Evolutionary conservation across 2,797 vertebrate genomes (phyloP).

Genomic region (Miichthys miiuy): DNA sequence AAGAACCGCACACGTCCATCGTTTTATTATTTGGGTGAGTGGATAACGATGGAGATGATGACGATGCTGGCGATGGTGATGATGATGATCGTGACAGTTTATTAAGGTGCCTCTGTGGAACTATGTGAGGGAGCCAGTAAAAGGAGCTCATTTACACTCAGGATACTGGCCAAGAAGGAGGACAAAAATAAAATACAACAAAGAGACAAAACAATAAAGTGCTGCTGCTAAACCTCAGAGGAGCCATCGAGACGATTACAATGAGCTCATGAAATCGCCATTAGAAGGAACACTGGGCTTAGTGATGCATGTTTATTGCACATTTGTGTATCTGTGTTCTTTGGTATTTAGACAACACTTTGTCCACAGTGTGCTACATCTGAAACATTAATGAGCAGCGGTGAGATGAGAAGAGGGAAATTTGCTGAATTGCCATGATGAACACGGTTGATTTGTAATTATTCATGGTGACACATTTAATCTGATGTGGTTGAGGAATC

Average conservation of each 20-base stretch:
- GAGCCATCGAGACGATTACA: slow-evolving; percentile 30
- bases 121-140: slow-evolving; percentile 3
- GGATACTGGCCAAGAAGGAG: slow-evolving; percentile 17
- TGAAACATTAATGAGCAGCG: slow-evolving; percentile 75
- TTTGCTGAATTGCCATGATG: slow-evolving; percentile 51
- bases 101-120: slow-evolving; percentile 45
- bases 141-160: slow-evolving; percentile 40
- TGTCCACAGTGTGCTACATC: slow-evolving; percentile 34
- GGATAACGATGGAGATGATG: slow-evolving; percentile 32
- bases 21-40: slow-evolving; percentile 49
- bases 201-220: slow-evolving; percentile 35
- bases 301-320: slow-evolving; percentile 51
- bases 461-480: slow-evolving; percentile 72
- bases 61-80: slow-evolving; percentile 21
- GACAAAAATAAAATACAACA: slow-evolving; percentile 24
- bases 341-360: slow-evolving; percentile 51
- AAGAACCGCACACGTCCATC: slow-evolving; percentile 30
- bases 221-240: slow-evolving; percentile 26
- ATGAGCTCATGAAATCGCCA: slow-evolving; percentile 49
- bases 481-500: slow-evolving; percentile 61
- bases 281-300: slow-evolving; percentile 39
- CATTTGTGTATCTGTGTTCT: slow-evolving; percentile 41
- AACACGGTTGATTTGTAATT: slow-evolving; percentile 71
- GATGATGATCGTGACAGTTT: slow-evolving; percentile 32
- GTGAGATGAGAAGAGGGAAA: slow-evolving; percentile 46